A percentile compares a stretch with the other conserved stretches of the same genome.
These are phyloP conservation scores for Danaus melanippus DNA, from an alignment of 1,140 invertebrate genomes.

Conservation along the genomic window DNA sequence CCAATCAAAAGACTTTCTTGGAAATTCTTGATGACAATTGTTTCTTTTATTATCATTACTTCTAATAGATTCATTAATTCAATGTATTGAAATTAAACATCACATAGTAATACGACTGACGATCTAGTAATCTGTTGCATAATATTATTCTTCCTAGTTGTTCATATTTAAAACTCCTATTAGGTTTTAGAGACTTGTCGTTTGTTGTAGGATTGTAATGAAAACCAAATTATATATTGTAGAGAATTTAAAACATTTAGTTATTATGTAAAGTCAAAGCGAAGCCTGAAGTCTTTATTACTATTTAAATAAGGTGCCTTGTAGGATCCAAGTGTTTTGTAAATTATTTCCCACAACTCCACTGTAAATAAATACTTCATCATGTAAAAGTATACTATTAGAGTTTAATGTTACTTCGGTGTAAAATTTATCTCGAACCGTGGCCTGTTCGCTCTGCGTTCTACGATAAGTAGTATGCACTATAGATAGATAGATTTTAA, in stretches of 20 bases:
- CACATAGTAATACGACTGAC: constrained; percentile 32
- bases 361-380: constrained; percentile 67
- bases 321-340: constrained; percentile 62
- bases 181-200: constrained; percentile 63
- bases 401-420: constrained; percentile 51
- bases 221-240: constrained; percentile 72
- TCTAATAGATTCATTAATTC: constrained; percentile 18
- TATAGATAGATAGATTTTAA: constrained; percentile 54
- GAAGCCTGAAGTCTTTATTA: constrained; percentile 65
- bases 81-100: constrained; percentile 41
- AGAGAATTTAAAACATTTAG: constrained; percentile 69
- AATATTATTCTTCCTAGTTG: constrained; percentile 71
- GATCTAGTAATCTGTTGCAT: constrained; percentile 64
- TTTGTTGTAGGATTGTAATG: constrained; percentile 69
- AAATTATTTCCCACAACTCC: constrained; percentile 65
- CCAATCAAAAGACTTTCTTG: constrained; percentile 57
- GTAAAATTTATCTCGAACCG: constrained; percentile 51
- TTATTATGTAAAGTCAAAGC: constrained; percentile 69
- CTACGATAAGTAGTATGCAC: constrained; percentile 37
- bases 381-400: constrained; percentile 67
- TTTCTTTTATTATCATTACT: constrained; percentile 28
- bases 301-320: constrained; percentile 69
- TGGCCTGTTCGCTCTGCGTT: constrained; percentile 36
- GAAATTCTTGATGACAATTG: constrained; percentile 35
- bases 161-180: constrained; percentile 71